These are phyloP conservation scores for Patella depressa DNA, from an alignment of 2,888 invertebrate genomes.

Conservation along the genomic window DNA sequence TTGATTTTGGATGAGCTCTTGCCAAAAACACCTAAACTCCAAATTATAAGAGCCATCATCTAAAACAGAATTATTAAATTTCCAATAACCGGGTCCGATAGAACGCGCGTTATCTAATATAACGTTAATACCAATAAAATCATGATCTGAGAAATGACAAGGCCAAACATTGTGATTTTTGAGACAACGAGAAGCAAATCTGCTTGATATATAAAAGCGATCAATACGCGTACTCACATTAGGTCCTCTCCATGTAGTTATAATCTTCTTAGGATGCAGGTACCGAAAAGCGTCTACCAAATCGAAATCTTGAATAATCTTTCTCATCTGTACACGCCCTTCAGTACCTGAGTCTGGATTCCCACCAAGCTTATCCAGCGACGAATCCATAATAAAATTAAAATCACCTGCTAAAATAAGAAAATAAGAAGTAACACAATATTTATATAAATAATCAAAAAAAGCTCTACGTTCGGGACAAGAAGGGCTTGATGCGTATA, in stretches of 20 bases:
- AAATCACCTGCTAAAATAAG: not conserved
- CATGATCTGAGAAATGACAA: conserved; percentile 6
- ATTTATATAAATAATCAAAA: not conserved
- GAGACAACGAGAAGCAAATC: not conserved
- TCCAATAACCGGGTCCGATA: not conserved
- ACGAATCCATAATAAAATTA: not conserved
- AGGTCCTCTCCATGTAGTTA: not conserved
- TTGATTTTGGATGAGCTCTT: not conserved
- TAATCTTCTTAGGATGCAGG: not conserved
- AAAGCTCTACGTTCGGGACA: not conserved
- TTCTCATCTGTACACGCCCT: not conserved
- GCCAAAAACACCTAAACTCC: not conserved
- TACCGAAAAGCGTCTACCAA: not conserved
- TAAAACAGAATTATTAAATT: not conserved
- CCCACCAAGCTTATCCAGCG: not conserved
- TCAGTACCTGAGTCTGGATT: not conserved
- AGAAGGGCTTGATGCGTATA: not conserved
- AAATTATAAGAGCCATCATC: not conserved
- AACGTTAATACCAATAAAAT: not conserved
- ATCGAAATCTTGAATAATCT: not conserved
- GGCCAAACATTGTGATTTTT: not conserved
- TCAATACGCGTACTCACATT: not conserved
- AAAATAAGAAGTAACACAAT: not conserved
- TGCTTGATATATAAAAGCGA: not conserved
- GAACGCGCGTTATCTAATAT: not conserved